Base-by-base conservation (phyloP, 1,140 invertebrate species). In the Venturia canescens region DNA sequence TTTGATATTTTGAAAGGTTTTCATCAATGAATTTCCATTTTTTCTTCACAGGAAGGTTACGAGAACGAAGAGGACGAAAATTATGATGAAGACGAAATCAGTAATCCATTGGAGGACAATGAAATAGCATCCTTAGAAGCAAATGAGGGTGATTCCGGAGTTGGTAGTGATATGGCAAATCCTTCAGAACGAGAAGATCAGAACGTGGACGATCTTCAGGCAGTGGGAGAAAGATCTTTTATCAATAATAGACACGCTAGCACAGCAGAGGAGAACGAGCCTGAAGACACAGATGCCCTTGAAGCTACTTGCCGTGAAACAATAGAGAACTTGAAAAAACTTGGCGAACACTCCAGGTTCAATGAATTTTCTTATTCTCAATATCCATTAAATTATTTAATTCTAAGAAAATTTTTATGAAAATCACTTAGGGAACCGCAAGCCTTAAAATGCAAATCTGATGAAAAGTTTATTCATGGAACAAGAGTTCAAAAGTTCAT, bases 141-240 rank as follows among this genome's bases (percentile, higher is more conserved):
- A 29, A 92, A 92, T 34, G 91, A 92, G 76, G 89, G 87, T 13
- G 91, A 92, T 71, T 92, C 91, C 18, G 91, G 91, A 18, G 91
- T 92, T 81, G 91, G 91, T 16, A 92, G 91, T 84, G 91, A 92
- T 85, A 91, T 89, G 87, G 88, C 88, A 48, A 92, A 92, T 86
- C 87, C 89, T 31, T 84, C 86, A 50, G 91, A 92, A 57, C 88
- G 86, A 75, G 91, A 92, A 57, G 91, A 92, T 86, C 89, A 91
- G 83, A 91, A 89, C 82, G 87, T 89, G 31, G 91, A 92, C 44
- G 90, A 92, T 67, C 72, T 89, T 70, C 88, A 90, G 50, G 71
- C 72, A 48, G 81, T 80, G 0, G 89, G 90, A 29, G 84, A 91
- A 2, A 38, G 75, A 21, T 21, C 31, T 4, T 89, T 86, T 31